Conservation (phyloP, 2,113 vertebrate species). For the Pseudopipra pipra region DNA sequence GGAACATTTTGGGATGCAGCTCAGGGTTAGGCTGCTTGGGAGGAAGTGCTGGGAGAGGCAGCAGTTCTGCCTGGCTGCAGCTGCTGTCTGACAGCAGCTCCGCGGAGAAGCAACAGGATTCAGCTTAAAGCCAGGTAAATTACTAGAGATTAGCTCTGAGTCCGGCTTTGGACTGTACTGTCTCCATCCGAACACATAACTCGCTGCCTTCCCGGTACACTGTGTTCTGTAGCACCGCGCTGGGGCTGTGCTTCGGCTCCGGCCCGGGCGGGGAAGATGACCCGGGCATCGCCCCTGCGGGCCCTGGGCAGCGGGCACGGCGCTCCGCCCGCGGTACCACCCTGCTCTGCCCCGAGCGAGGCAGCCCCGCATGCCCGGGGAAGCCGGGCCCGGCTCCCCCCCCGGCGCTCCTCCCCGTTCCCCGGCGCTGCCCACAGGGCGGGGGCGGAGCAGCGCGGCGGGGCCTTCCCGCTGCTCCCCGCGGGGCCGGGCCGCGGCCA, state of each 20-base stretch:
- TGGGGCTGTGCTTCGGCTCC: no score
- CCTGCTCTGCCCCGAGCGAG: rapidly evolving
- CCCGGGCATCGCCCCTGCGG: neutral
- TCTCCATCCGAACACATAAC: neutral
- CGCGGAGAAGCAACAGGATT: neutral
- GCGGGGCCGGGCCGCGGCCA: no score
- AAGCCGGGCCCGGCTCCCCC: rapidly evolving
- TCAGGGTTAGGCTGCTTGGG: neutral
- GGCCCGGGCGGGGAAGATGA: neutral
- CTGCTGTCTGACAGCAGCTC: no score
- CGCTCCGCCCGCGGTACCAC: rapidly evolving
- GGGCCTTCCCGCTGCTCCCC: no score
- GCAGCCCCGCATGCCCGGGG: no score
- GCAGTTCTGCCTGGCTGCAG: neutral
- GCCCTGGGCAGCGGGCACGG: rapidly evolving
- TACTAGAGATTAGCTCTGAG: no score
- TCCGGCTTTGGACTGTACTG: neutral
- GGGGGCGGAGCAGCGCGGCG: no score
- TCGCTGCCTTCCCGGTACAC: neutral
- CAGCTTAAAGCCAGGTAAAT: neutral
- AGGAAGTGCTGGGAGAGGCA: neutral
- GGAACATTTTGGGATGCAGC: neutral
- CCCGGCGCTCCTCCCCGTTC: rapidly evolving
- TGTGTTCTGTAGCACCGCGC: neutral
- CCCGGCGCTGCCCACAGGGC: no score